phyloP scores from a whole-genome alignment of 2,888 invertebrate genomes.

The Drosophila atripex region DNA sequence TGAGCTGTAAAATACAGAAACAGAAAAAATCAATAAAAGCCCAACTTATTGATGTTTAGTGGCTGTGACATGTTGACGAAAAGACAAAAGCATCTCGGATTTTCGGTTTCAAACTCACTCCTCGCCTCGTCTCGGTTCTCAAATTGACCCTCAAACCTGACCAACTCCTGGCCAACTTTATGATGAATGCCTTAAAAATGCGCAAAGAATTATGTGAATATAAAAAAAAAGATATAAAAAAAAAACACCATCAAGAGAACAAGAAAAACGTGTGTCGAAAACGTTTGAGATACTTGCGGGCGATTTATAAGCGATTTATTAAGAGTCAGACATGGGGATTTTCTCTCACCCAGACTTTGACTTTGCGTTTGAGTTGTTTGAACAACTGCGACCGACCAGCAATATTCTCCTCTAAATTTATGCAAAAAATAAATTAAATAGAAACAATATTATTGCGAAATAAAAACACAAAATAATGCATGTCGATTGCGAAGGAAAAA shows the following conservation, averaged over 20 bases:
- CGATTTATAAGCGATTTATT: slow-evolving; percentile 66
- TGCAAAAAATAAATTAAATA: slow-evolving; percentile 32
- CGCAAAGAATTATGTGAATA: slow-evolving; percentile 32
- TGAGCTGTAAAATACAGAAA: slow-evolving; percentile 56
- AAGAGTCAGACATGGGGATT: slow-evolving; percentile 40
- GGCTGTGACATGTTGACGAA: slow-evolving; percentile 68
- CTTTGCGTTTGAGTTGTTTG: slow-evolving; percentile 49
- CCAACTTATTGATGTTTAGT: slow-evolving; percentile 63
- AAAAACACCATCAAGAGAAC: slow-evolving; percentile 20
- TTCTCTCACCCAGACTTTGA: slow-evolving; percentile 30
- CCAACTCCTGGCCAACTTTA: slow-evolving; percentile 17
- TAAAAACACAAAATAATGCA: slow-evolving; percentile 22
- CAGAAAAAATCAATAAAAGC: slow-evolving; percentile 35
- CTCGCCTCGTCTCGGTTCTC: not conserved
- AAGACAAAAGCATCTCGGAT: slow-evolving; percentile 60
- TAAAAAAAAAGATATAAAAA: slow-evolving; percentile 30
- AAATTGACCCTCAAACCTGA: slow-evolving; percentile 12
- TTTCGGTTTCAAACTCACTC: slow-evolving; percentile 32
- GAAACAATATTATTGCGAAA: slow-evolving; percentile 20
- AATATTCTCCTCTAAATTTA: slow-evolving; percentile 25
- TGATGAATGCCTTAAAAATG: slow-evolving; percentile 72
- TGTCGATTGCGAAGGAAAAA: slow-evolving; percentile 47
- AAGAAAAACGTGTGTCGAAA: slow-evolving; percentile 61
- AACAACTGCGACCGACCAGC: slow-evolving; percentile 56
- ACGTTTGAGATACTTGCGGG: slow-evolving; percentile 55